phyloP scores from a whole-genome alignment of 2,888 invertebrate genomes.

The Ypsolopha scabrella region DNA sequence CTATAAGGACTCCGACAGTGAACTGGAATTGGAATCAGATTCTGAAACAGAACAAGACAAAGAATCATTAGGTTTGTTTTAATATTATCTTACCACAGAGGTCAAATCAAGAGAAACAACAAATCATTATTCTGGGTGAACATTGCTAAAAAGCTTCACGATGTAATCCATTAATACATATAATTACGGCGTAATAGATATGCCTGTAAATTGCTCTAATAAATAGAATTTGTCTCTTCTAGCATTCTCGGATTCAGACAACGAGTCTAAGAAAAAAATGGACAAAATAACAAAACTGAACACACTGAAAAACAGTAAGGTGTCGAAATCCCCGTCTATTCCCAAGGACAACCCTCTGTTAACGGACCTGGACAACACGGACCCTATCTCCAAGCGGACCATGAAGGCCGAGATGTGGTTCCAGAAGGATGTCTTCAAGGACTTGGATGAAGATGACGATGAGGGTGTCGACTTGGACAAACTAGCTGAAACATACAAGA shows the following conservation, averaged over 20 bases:
- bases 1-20: slow-evolving; percentile 75
- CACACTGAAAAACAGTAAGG: slow-evolving; percentile 44
- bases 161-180: too few relatives aligned
- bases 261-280: slow-evolving; percentile 40
- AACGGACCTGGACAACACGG: slow-evolving; percentile 83
- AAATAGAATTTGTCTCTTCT: slow-evolving; percentile 8
- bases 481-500: slow-evolving; percentile 77
- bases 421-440: slow-evolving; percentile 85
- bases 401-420: slow-evolving; percentile 90
- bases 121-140: too few relatives aligned
- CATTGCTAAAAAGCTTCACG: too few relatives aligned
- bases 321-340: slow-evolving; percentile 25
- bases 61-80: slow-evolving; percentile 63
- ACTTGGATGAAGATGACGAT: slow-evolving; percentile 84
- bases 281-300: slow-evolving; percentile 52
- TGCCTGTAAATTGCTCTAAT: not conserved
- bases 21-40: slow-evolving; percentile 71
- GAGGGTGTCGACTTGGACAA: slow-evolving; percentile 90
- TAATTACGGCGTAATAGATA: too few relatives aligned
- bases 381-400: slow-evolving; percentile 77
- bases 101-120: too few relatives aligned
- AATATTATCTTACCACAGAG: too few relatives aligned
- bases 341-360: slow-evolving; percentile 77
- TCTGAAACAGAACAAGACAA: slow-evolving; percentile 67
- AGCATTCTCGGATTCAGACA: slow-evolving; percentile 77